These are phyloP conservation scores for Drosophila equinoxialis DNA, from an alignment of 1,140 invertebrate genomes.

Conservation along the genomic window DNA sequence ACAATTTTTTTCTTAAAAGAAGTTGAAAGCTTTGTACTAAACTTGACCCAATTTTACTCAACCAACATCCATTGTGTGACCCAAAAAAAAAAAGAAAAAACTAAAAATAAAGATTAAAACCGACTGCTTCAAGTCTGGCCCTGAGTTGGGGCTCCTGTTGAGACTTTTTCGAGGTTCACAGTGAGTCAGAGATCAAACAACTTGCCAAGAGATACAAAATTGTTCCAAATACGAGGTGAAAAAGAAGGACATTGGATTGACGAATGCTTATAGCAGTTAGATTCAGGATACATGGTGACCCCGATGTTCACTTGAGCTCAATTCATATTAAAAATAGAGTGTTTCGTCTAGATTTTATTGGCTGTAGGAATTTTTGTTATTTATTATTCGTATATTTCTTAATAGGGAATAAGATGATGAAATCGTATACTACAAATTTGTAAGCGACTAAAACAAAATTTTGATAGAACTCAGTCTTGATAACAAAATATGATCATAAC, in stretches of 20 bases:
- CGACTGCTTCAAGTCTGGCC: background rate
- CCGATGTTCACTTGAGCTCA: background rate
- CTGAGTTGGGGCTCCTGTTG: conserved; percentile 11
- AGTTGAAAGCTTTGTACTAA: conserved; percentile 16
- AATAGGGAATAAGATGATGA: background rate
- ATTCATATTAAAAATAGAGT: no score
- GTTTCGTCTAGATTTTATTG: no score
- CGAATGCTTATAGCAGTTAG: no score
- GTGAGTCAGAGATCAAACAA: no score
- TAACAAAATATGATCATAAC: background rate
- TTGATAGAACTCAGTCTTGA: background rate
- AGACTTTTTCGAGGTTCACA: background rate
- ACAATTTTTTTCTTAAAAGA: conserved; percentile 1
- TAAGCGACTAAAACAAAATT: background rate
- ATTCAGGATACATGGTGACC: background rate
- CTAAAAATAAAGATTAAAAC: background rate
- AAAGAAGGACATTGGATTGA: no score
- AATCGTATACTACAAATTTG: background rate
- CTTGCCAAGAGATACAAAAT: no score
- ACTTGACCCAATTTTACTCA: conserved; percentile 17
- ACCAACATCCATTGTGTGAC: conserved; percentile 8
- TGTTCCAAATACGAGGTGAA: no score
- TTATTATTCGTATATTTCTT: background rate
- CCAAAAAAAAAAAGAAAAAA: conserved; percentile 18
- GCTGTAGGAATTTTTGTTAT: background rate